Percentiles rank a stretch among this genome's conserved stretches.
phyloP scores from a whole-genome alignment of 2,797 vertebrate species.

The Rhadinocentrus ornatus region DNA sequence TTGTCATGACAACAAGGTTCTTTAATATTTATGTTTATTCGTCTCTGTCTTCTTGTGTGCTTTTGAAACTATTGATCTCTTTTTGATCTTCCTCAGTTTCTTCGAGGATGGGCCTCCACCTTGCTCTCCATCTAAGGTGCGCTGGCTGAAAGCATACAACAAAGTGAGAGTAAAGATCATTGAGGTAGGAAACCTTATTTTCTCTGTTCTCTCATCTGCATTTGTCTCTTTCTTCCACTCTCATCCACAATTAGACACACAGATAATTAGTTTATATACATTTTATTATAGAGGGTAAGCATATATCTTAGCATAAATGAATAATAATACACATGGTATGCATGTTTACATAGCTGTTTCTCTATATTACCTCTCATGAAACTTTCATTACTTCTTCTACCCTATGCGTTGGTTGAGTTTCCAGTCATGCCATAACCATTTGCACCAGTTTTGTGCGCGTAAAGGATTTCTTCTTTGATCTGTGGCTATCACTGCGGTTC shows the following conservation, averaged over 20 bases:
- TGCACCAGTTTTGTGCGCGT: constrained; percentile 38
- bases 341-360: constrained; percentile 4
- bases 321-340: constrained; percentile 3
- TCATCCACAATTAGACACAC: neutral
- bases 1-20: neutral
- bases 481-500: constrained; percentile 22
- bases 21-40: neutral
- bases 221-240: neutral
- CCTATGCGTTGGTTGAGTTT: constrained; percentile 71
- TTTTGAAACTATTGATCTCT: constrained; percentile 5
- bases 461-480: constrained; percentile 59
- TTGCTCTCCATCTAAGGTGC: constrained; percentile 88
- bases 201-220: neutral
- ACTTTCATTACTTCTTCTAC: constrained; percentile 5
- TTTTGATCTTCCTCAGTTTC: constrained; percentile 61
- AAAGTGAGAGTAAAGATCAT: constrained; percentile 91
- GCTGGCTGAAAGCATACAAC: constrained; percentile 94
- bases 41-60: neutral
- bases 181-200: constrained; percentile 85
- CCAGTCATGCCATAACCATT: constrained; percentile 45
- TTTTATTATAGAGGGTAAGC: neutral
- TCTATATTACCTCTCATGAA: constrained; percentile 15
- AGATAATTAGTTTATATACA: neutral
- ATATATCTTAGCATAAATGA: neutral
- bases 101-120: constrained; percentile 80